Conservation (phyloP, 2,888 invertebrate genomes). For the Neoscelio sp. region DNA sequence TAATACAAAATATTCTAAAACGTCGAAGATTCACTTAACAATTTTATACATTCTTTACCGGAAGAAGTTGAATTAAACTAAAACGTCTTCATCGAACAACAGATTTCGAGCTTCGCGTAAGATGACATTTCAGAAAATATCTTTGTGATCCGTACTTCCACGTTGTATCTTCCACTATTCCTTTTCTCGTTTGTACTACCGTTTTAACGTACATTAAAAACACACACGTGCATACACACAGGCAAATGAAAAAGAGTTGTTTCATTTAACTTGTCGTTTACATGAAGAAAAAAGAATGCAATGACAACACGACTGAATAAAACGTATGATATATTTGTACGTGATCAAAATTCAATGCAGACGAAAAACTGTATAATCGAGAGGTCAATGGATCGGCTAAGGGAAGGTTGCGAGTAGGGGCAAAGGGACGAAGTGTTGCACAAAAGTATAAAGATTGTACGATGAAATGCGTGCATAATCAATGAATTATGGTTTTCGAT, state of each 20-base stretch:
- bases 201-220: conserved; percentile 20
- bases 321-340: conserved; percentile 23
- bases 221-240: no score
- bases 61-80: neutral
- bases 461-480: conserved; percentile 26
- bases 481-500: conserved; percentile 54
- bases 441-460: conserved; percentile 18
- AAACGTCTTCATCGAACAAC: conserved; percentile 31
- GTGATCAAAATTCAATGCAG: neutral
- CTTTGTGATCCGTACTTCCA: conserved; percentile 70
- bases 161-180: conserved; percentile 74
- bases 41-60: conserved; percentile 56
- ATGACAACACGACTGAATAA: conserved; percentile 24
- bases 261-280: conserved; percentile 27
- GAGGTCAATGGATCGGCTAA: conserved; percentile 75
- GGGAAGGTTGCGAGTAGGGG: neutral
- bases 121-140: conserved; percentile 37
- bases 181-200: conserved; percentile 42
- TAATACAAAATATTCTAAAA: conserved; percentile 64
- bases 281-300: no score
- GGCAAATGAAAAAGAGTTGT: neutral
- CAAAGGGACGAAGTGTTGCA: neutral
- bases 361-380: conserved; percentile 56
- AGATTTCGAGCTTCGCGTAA: conserved; percentile 60
- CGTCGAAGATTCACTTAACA: conserved; percentile 31